Base-by-base conservation (phyloP, 2,797 vertebrate species). In the Xiphophorus birchmanni region DNA sequence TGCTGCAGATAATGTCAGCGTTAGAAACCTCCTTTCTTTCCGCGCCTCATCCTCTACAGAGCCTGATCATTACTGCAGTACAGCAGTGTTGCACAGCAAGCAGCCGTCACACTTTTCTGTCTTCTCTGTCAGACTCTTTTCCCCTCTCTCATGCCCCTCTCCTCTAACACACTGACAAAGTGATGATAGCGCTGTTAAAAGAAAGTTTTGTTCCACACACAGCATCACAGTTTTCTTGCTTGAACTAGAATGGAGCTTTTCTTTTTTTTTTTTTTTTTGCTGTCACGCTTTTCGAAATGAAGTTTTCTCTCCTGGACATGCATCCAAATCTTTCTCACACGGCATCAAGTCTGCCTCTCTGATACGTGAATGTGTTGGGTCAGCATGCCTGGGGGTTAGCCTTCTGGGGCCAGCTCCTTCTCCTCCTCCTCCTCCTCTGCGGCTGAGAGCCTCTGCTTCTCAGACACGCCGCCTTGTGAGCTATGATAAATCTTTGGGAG, bases 401-500 rank as follows among this genome's bases (percentile, higher is more conserved):
- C 89, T 87, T 50, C 84, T 47, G 56, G 86, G 89, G 92, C 78
- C 84, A 40, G 84, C 81, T 91, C 85, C 50, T 52, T 21, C 50
- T 47, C 13, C 15, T 45, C 45, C 42, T 45, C 45, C 42, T 42
- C 42, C 18, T 48, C 47, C 89, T 91, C 86, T 83, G 86, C 52
- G 88, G 90, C 91, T 80, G 86, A 89, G 92, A 91, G 86, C 86
- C 85, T 94, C 90, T 84, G 86, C 86, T 92, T 47, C 93, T 94
- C 89, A 93, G 92, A 90, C 92, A 83, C 74, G 82, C 89, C 91
- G 92, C 94, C 94, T 93, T 93, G 93, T 93, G 94, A 94, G 93
- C 92, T 88, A 92, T 95, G 95, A 96, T 96, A 94, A 96, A 96
- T 96, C 93, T 95, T 91, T 91, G 89, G 92, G 90, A 93, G 90